A percentile compares a stretch with the other conserved stretches of the same genome.
Conservation (phyloP, 2,797 vertebrate species). For the Sylvilagus floridanus region DNA sequence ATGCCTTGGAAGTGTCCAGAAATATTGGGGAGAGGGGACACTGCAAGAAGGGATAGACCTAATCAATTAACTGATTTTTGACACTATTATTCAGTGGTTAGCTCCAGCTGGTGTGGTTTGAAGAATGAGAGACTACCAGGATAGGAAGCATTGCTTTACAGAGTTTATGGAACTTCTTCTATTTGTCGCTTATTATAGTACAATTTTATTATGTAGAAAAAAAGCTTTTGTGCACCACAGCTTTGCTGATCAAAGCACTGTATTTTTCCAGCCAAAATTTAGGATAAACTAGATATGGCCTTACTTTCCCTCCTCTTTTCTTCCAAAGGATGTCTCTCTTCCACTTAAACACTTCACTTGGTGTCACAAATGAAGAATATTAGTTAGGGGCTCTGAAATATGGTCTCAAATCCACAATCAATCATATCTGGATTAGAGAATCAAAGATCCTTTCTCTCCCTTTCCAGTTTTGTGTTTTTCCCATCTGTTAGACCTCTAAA, state of each 20-base stretch:
- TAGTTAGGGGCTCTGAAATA: slow-evolving; percentile 12
- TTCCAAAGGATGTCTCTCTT: background rate
- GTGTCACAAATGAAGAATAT: background rate
- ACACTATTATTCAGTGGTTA: background rate
- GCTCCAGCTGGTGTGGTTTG: background rate
- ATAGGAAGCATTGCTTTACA: background rate
- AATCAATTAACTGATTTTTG: background rate
- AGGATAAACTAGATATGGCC: background rate
- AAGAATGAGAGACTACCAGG: background rate
- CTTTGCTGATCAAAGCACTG: background rate
- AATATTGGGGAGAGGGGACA: background rate
- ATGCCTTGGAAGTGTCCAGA: background rate
- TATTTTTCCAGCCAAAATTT: slow-evolving; percentile 16
- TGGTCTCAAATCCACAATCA: background rate
- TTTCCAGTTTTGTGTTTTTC: background rate
- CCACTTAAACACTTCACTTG: background rate
- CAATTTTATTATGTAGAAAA: background rate
- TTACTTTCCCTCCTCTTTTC: background rate
- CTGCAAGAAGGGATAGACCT: background rate
- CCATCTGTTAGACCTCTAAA: background rate
- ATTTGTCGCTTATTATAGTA: background rate
- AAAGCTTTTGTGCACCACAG: background rate
- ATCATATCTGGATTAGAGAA: background rate
- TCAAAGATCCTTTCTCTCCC: slow-evolving; percentile 6
- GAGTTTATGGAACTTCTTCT: background rate